These are phyloP conservation scores for Notolepis coatsorum DNA, from an alignment of 2,797 vertebrate genomes.

Conservation along the genomic window DNA sequence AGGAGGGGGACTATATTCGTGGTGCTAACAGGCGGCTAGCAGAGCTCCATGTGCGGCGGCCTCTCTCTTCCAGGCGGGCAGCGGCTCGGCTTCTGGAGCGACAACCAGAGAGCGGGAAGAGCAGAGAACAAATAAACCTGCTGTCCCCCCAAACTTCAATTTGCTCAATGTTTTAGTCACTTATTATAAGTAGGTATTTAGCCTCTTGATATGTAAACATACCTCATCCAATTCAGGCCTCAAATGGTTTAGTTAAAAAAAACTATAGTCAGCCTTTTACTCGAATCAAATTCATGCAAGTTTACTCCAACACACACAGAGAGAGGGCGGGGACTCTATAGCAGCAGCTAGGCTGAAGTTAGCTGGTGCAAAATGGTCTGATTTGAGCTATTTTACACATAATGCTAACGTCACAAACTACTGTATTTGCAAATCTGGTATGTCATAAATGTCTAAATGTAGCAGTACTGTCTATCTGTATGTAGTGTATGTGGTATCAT, in stretches of 20 bases:
- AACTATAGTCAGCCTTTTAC: slow-evolving; percentile 55
- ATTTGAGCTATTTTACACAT: too few species aligned
- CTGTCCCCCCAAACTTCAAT: too few species aligned
- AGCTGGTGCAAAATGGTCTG: slow-evolving; percentile 21
- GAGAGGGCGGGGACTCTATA: slow-evolving; percentile 79
- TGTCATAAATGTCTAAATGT: too few species aligned
- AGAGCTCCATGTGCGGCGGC: background rate
- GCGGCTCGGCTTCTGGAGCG: background rate
- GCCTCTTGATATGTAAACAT: slow-evolving; percentile 37
- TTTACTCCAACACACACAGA: slow-evolving; percentile 74
- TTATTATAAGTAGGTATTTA: too few species aligned
- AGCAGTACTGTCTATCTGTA: too few species aligned
- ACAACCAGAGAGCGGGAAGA: slow-evolving; percentile 80
- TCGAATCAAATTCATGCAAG: slow-evolving; percentile 77
- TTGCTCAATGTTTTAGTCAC: too few species aligned
- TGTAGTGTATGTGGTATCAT: background rate
- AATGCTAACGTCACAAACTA: too few species aligned
- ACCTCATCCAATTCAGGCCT: slow-evolving; percentile 62
- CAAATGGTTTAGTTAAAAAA: slow-evolving; percentile 37
- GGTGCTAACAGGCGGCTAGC: too few species aligned
- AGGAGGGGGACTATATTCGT: too few species aligned
- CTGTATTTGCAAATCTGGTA: too few species aligned
- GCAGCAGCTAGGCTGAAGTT: slow-evolving; percentile 34
- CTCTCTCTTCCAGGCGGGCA: background rate
- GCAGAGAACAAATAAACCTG: too few species aligned